phyloP scores from a whole-genome alignment of 2,888 invertebrate genomes.

The Pantelozetes paolii region DNA sequence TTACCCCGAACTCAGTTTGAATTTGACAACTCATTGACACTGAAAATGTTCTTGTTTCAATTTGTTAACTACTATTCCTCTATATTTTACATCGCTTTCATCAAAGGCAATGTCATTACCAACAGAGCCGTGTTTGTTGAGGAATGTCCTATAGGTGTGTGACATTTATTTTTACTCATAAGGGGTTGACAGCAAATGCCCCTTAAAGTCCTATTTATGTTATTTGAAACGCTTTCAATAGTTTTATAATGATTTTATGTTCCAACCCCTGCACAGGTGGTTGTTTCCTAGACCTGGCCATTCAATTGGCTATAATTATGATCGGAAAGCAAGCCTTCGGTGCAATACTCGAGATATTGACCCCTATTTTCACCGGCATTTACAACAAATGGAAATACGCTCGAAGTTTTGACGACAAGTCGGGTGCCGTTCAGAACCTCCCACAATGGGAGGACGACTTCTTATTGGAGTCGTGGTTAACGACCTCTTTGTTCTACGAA shows the following conservation, averaged over 20 bases:
- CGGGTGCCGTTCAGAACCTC: neutral
- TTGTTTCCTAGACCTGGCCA: conserved; percentile 84
- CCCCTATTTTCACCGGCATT: conserved; percentile 61
- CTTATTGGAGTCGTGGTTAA: conserved; percentile 76
- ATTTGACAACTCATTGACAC: conserved; percentile 87
- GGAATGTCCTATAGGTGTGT: conserved; percentile 68
- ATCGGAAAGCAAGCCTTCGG: conserved; percentile 91
- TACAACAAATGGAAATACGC: conserved; percentile 30
- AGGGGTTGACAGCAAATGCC: too few species aligned
- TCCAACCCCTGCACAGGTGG: too few species aligned
- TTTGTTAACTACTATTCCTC: conserved; percentile 96
- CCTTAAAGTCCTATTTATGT: too few species aligned
- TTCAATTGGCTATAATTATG: conserved; percentile 92
- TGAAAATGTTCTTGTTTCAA: conserved; percentile 89
- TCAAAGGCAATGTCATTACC: conserved; percentile 50
- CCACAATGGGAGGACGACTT: conserved; percentile 83
- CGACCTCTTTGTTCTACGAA: conserved; percentile 85
- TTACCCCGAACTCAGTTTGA: conserved; percentile 83
- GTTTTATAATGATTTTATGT: neutral
- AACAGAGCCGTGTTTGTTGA: neutral
- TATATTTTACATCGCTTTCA: conserved; percentile 79
- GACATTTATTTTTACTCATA: too few species aligned
- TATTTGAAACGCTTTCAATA: conserved; percentile 59
- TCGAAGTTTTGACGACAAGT: neutral
- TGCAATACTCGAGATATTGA: conserved; percentile 77